A percentile compares a stretch with the other conserved stretches of the same genome.
Evolutionary conservation across 2,888 invertebrate genomes (phyloP).

Genomic region (Parasteatoda lunata): DNA sequence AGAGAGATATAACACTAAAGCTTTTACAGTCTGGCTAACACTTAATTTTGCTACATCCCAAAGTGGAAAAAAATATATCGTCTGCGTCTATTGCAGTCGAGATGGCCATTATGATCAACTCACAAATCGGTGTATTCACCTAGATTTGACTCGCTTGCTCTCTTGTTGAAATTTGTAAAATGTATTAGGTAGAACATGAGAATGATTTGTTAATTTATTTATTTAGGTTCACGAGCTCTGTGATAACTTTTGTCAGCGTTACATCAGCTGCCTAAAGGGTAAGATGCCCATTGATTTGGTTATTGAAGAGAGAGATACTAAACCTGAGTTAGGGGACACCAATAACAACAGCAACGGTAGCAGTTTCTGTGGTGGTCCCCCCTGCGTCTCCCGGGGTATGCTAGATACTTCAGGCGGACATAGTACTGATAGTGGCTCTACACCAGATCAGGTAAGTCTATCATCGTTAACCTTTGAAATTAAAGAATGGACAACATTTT

Average conservation of each 20-base stretch:
- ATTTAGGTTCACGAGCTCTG: conserved; percentile 98
- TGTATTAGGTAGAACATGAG: no score
- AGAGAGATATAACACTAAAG: no score
- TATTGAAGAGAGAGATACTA: conserved; percentile 96
- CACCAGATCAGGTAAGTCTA: conserved; percentile 70
- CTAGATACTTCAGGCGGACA: conserved; percentile 70
- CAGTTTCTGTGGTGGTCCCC: conserved; percentile 77
- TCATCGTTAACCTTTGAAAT: no score
- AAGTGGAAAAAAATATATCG: no score
- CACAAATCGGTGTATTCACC: no score
- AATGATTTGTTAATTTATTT: neutral
- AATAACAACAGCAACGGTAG: conserved; percentile 82
- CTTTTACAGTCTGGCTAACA: no score
- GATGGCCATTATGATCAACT: no score
- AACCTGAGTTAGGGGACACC: conserved; percentile 80
- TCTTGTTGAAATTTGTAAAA: no score
- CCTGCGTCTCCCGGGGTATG: conserved; percentile 66
- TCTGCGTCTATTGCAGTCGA: no score
- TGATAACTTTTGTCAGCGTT: conserved; percentile 99
- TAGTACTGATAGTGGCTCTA: conserved; percentile 71
- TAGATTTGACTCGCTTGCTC: no score
- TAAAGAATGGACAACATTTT: no score
- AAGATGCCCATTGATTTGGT: conserved; percentile 99
- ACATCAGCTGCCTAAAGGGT: conserved; percentile 99
- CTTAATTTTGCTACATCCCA: no score